phyloP scores from a whole-genome alignment of 2,797 vertebrate species.

The Tapera naevia region DNA sequence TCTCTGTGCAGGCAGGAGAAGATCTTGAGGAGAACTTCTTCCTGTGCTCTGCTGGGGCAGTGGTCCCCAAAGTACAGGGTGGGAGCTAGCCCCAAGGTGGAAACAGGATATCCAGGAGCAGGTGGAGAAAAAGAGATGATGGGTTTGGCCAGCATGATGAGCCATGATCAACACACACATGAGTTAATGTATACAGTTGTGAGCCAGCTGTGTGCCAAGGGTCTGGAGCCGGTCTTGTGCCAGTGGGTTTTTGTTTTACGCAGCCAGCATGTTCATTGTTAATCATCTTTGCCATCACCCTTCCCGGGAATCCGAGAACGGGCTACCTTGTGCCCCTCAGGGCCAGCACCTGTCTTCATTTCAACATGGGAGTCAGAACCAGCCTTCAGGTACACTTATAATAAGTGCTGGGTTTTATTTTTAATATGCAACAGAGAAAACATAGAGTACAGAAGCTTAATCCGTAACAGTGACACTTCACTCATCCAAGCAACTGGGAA shows the following conservation, averaged over 20 bases:
- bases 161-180: rapidly evolving
- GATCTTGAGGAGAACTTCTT: background rate
- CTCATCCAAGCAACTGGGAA: constrained; percentile 36
- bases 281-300: background rate
- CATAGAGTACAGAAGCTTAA: background rate
- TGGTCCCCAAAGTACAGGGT: background rate
- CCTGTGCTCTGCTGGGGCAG: background rate
- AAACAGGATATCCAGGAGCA: background rate
- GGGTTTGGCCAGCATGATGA: background rate
- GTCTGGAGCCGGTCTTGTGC: background rate
- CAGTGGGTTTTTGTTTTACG: background rate
- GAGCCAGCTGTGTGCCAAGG: background rate
- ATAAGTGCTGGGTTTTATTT: constrained; percentile 19
- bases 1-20: background rate
- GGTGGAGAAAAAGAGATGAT: background rate
- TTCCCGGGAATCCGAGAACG: background rate
- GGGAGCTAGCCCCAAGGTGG: rapidly evolving
- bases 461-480: constrained; percentile 30
- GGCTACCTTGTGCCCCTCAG: background rate
- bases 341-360: background rate
- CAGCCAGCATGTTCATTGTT: background rate
- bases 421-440: constrained; percentile 38
- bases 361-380: background rate
- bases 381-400: background rate
- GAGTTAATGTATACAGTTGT: rapidly evolving